These are phyloP conservation scores for Mimumesa dahlbomi DNA, from an alignment of 2,888 invertebrate genomes.

Conservation along the genomic window DNA sequence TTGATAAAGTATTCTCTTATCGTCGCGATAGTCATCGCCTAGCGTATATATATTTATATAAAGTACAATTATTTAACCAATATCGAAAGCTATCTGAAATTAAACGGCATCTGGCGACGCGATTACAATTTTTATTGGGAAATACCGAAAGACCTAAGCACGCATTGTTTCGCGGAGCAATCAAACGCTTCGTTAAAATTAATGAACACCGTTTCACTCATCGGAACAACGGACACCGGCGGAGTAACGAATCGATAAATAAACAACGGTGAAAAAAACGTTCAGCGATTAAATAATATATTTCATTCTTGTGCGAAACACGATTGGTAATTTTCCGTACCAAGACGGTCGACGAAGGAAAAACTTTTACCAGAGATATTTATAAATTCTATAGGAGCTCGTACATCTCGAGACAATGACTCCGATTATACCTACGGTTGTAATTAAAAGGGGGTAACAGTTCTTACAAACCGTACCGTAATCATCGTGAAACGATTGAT, in stretches of 20 bases:
- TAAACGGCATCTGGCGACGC: too few species aligned
- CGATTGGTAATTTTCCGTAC: conserved; percentile 30
- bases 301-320: background rate
- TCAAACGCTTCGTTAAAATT: background rate
- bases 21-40: conserved; percentile 1
- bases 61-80: background rate
- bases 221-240: too few species aligned
- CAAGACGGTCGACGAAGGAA: background rate
- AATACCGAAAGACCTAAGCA: too few species aligned
- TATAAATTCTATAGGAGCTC: conserved; percentile 30
- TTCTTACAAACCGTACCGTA: conserved; percentile 22
- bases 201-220: background rate
- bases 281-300: conserved; percentile 14
- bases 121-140: too few species aligned
- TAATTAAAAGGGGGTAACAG: conserved; percentile 54
- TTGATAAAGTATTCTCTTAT: conserved; percentile 19
- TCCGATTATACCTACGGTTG: conserved; percentile 59
- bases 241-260: too few species aligned
- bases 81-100: too few species aligned
- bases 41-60: background rate
- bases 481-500: conserved; percentile 23
- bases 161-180: too few species aligned
- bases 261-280: too few species aligned
- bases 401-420: conserved; percentile 50
- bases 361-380: conserved; percentile 24